Evolutionary conservation across 2,113 vertebrate species (phyloP), one percentile per base, ranked within the genome.

Genomic region (Oceanites oceanicus): DNA sequence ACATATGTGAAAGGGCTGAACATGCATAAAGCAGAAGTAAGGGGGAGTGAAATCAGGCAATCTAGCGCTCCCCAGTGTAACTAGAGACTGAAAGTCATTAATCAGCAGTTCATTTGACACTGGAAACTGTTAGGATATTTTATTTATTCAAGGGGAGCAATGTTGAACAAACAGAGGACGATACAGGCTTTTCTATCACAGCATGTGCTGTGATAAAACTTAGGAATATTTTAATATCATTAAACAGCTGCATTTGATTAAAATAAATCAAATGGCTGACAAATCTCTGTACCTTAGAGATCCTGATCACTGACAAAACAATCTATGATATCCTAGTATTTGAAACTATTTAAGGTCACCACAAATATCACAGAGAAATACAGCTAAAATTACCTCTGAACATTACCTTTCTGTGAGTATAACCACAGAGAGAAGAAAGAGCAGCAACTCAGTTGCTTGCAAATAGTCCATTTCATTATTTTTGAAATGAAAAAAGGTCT

Each of bases 121-220:
- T 78, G 52, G 44, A 38, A 92, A 81, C 34, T 52, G 29, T 49
- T 26, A 14, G 32, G 83, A 72, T 83, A 44, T 96, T 88, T 70
- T 47, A 80, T 86, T 92, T 84, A 25, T 88, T 84, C 75, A 50
- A 58, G 27, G 13, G 13, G 11, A 92, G 34, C 42, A 30, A 49
- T 66, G 86, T 36, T 94, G 68, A 92, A 52, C 67, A 93, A 92
- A 94, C 71, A 94, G 53, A 86, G 53, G 79, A 40, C 58, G 86
- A 78, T 27, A 82, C 8, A 49, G 47, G 29, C 22, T 44, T 71
- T 52, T 84, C 52, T 26, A 76, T n/a, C 86, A n/a, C 77, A 70
- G 73, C 49, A 21, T 10, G 18, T 56, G 52, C 58, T 42, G 38
- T 17, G 62, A 40, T 85, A 78, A 89, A 89, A 75, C 0, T 71